phyloP scores from a whole-genome alignment of 2,113 vertebrate species.

The Neogobius melanostomus region DNA sequence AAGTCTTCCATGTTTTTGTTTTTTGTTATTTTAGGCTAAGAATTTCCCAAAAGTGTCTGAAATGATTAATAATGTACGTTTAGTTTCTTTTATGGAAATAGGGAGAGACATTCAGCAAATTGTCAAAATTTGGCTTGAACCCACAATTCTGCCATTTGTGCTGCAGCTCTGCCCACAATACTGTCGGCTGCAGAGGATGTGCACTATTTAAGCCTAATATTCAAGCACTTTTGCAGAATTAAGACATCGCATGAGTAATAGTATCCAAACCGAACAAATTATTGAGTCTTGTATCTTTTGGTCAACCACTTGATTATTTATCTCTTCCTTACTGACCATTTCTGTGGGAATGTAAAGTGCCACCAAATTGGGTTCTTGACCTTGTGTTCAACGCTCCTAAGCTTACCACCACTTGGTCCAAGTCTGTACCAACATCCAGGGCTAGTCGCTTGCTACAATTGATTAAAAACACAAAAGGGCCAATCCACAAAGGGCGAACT shows the following conservation, averaged over 20 bases:
- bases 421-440: slow-evolving; percentile 81
- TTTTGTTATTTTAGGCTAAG: too few relatives aligned
- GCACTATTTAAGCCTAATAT: too few relatives aligned
- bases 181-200: too few relatives aligned
- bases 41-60: too few relatives aligned
- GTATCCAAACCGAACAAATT: neutral
- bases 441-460: slow-evolving; percentile 62
- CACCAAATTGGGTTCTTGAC: slow-evolving; percentile 73
- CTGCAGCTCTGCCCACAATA: too few relatives aligned
- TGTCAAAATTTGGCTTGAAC: too few relatives aligned
- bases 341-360: slow-evolving; percentile 40
- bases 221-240: too few relatives aligned
- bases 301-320: slow-evolving; percentile 18
- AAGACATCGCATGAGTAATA: too few relatives aligned
- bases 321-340: slow-evolving; percentile 36
- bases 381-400: slow-evolving; percentile 64
- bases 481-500: slow-evolving; percentile 59
- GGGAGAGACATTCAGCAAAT: neutral
- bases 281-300: neutral
- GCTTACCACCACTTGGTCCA: slow-evolving; percentile 41
- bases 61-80: too few relatives aligned
- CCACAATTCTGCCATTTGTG: too few relatives aligned
- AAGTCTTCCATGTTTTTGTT: too few relatives aligned
- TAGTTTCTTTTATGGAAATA: too few relatives aligned
- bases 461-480: slow-evolving; percentile 62